Conservation (phyloP, 1,140 invertebrate genomes). For the Hypsibius dujardini region DNA sequence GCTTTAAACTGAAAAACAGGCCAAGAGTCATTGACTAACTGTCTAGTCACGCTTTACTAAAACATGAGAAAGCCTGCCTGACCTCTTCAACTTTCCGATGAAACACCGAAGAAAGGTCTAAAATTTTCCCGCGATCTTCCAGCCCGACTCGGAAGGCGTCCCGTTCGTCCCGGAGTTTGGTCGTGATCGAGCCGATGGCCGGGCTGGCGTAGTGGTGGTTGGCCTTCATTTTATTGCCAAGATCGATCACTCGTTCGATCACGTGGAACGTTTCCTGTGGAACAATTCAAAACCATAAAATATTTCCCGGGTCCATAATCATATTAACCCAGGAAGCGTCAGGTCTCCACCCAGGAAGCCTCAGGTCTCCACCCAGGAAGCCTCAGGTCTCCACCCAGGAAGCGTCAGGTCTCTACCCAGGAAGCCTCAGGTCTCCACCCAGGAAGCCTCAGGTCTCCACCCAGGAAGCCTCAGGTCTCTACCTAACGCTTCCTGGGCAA, state of each 20-base stretch:
- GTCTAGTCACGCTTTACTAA: slow-evolving; percentile 2
- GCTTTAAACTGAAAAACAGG: slow-evolving; percentile 21
- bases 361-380: slow-evolving; percentile 17
- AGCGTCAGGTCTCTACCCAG: too few relatives aligned
- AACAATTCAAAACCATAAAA: too few relatives aligned
- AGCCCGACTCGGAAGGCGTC: slow-evolving; percentile 82
- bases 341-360: too few relatives aligned
- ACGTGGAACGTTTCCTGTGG: slow-evolving; percentile 48
- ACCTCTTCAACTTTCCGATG: slow-evolving; percentile 89
- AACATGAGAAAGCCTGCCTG: slow-evolving; percentile 18
- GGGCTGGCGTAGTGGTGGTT: slow-evolving; percentile 71
- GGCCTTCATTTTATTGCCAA: slow-evolving; percentile 70
- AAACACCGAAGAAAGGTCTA: slow-evolving; percentile 80
- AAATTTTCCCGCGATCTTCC: slow-evolving; percentile 76
- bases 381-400: too few relatives aligned
- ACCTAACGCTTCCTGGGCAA: too few relatives aligned
- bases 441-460: too few relatives aligned
- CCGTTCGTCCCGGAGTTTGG: slow-evolving; percentile 71
- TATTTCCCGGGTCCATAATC: too few relatives aligned
- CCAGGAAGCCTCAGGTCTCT: too few relatives aligned
- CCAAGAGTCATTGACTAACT: background rate
- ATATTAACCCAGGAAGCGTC: too few relatives aligned
- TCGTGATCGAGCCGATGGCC: slow-evolving; percentile 49
- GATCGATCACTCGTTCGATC: slow-evolving; percentile 72
- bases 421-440: too few relatives aligned